These are phyloP conservation scores for Odobenus rosmarus DNA, from an alignment of 2,113 vertebrate species.

Conservation along the genomic window DNA sequence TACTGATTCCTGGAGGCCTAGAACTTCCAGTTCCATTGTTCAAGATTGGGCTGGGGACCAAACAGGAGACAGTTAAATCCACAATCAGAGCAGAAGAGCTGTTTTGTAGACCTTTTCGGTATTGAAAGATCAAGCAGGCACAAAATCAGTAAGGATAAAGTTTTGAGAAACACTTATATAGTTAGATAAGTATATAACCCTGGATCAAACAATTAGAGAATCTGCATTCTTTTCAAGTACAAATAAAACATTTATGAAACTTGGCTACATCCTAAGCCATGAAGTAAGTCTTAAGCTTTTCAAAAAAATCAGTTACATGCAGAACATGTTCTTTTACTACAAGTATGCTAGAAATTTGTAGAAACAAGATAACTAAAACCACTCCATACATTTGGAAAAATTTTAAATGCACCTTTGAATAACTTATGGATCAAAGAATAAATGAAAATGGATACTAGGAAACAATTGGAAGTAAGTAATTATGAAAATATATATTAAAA, in stretches of 20 bases:
- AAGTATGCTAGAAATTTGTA: not conserved
- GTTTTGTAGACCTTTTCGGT: not conserved
- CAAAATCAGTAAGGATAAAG: not conserved
- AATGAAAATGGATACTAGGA: not conserved
- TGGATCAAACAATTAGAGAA: not conserved
- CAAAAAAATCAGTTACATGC: not conserved
- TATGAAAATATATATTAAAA: not conserved
- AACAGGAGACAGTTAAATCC: not conserved
- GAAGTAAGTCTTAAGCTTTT: not conserved
- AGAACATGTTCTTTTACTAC: not conserved
- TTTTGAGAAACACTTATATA: not conserved
- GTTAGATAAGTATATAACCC: not conserved
- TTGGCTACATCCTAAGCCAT: not conserved
- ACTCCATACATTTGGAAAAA: not conserved
- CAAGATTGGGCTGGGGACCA: not conserved
- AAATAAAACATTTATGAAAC: constrained; percentile 20
- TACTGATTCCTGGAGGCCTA: not conserved
- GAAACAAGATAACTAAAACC: not conserved
- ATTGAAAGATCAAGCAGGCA: not conserved
- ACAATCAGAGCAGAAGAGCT: not conserved
- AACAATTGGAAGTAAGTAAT: not conserved
- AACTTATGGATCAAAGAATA: not conserved
- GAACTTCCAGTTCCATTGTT: not conserved
- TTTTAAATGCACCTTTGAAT: not conserved
- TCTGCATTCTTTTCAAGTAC: not conserved